A percentile compares a stretch with the other conserved stretches of the same genome.
Evolutionary conservation across 1,140 invertebrate species (phyloP).

Genomic region (Drosophila pseudoobscura): DNA sequence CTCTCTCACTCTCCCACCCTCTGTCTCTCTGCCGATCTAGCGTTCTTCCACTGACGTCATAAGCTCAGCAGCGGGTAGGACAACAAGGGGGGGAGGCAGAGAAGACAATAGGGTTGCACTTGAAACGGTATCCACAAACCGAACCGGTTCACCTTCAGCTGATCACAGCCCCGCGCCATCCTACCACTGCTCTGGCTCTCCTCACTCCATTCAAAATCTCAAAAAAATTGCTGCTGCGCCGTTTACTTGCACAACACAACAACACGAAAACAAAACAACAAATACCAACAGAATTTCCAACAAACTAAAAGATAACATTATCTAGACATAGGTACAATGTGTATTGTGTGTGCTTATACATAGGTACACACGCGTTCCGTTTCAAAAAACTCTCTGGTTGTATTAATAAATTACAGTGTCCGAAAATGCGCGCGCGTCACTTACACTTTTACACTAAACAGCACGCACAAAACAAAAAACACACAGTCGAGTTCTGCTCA

Average conservation of each 20-base stretch:
- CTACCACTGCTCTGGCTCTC: too few species aligned
- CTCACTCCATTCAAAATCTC: too few species aligned
- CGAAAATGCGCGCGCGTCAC: constrained; percentile 40
- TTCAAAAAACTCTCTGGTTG: constrained; percentile 1
- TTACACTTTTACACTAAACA: constrained; percentile 7
- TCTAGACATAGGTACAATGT: constrained; percentile 4
- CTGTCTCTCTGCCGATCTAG: too few species aligned
- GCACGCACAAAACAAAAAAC: too few species aligned
- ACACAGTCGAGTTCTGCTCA: neutral
- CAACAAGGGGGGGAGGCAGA: too few species aligned
- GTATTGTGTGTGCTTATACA: constrained; percentile 17
- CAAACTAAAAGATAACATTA: neutral
- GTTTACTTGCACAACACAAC: too few species aligned
- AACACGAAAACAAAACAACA: too few species aligned
- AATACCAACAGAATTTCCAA: neutral
- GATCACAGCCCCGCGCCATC: constrained; percentile 11
- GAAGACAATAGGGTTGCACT: constrained; percentile 27
- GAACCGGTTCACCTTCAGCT: constrained; percentile 51
- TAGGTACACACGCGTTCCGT: neutral
- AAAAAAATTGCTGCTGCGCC: too few species aligned
- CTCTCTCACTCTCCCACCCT: too few species aligned
- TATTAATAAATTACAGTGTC: constrained; percentile 46
- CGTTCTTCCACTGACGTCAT: too few species aligned
- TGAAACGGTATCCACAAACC: constrained; percentile 24
- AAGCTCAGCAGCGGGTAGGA: too few species aligned